A percentile compares a stretch with the other conserved stretches of the same genome.
phyloP scores from a whole-genome alignment of 2,797 vertebrate genomes.

The Microctenopoma lineatum region DNA sequence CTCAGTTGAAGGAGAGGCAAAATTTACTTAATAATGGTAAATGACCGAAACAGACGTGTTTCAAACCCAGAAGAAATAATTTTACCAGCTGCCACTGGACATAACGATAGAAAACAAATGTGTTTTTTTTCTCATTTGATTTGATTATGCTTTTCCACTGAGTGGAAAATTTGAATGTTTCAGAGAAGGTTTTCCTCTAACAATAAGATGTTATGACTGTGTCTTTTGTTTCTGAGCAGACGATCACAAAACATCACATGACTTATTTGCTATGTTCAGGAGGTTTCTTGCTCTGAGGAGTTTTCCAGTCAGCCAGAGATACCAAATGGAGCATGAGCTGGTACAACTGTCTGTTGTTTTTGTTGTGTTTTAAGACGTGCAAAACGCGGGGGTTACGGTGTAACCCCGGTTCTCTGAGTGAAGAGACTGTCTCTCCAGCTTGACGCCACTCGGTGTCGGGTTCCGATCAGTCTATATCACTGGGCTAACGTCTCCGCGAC shows the following conservation, averaged over 20 bases:
- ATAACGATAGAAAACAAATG: conserved; percentile 12
- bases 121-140: background rate
- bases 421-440: too few relatives aligned
- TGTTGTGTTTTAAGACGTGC: background rate
- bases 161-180: background rate
- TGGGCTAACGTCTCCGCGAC: too few relatives aligned
- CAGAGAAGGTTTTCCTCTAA: conserved; percentile 24
- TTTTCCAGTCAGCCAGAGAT: conserved; percentile 20
- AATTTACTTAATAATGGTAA: too few relatives aligned
- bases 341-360: conserved; percentile 13
- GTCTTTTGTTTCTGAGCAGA: conserved; percentile 18
- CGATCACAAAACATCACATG: conserved; percentile 35
- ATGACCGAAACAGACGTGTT: too few relatives aligned
- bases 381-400: too few relatives aligned
- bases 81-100: too few relatives aligned
- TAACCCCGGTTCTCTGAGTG: too few relatives aligned
- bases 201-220: conserved; percentile 16
- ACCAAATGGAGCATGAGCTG: conserved; percentile 11
- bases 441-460: too few relatives aligned
- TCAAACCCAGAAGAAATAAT: too few relatives aligned
- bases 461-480: too few relatives aligned
- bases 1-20: too few relatives aligned
- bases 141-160: conserved; percentile 11
- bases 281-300: background rate
- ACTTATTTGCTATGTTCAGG: conserved; percentile 21